These are phyloP conservation scores for Trachops cirrhosus DNA, from an alignment of 2,797 vertebrate genomes.

Conservation along the genomic window DNA sequence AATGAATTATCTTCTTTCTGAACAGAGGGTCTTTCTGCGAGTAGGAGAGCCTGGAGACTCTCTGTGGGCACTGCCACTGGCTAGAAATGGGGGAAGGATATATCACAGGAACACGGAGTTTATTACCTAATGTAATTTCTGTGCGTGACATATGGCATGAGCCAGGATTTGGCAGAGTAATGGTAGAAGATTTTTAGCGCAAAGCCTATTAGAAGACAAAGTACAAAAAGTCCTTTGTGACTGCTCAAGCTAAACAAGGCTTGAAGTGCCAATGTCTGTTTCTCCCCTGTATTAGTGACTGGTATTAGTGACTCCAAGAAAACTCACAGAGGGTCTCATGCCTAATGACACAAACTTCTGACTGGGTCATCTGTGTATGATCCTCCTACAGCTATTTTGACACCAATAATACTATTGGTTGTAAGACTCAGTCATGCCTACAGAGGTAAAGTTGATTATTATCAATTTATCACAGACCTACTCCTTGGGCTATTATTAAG, in stretches of 20 bases:
- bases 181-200: conserved; percentile 71
- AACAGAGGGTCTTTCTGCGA: conserved; percentile 9
- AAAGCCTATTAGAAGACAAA: conserved; percentile 72
- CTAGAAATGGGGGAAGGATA: fast-evolving
- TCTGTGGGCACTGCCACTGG: neutral
- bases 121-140: conserved; percentile 64
- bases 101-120: conserved; percentile 35
- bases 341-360: conserved; percentile 21
- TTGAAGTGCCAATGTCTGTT: conserved; percentile 62
- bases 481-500: neutral
- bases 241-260: conserved; percentile 69
- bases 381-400: neutral
- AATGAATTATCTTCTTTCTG: conserved; percentile 9
- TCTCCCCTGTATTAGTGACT: neutral
- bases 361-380: neutral
- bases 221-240: conserved; percentile 75
- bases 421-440: neutral
- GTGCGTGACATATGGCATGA: conserved; percentile 1
- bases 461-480: neutral
- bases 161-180: conserved; percentile 52
- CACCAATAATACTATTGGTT: conserved; percentile 46
- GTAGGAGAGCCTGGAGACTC: neutral
- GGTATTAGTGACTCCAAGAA: conserved; percentile 59
- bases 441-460: neutral
- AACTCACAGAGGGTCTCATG: conserved; percentile 36